A percentile compares a stretch with the other conserved stretches of the same genome.
Conservation (phyloP, 2,113 vertebrate species). For the Colistium nudipinnis region DNA sequence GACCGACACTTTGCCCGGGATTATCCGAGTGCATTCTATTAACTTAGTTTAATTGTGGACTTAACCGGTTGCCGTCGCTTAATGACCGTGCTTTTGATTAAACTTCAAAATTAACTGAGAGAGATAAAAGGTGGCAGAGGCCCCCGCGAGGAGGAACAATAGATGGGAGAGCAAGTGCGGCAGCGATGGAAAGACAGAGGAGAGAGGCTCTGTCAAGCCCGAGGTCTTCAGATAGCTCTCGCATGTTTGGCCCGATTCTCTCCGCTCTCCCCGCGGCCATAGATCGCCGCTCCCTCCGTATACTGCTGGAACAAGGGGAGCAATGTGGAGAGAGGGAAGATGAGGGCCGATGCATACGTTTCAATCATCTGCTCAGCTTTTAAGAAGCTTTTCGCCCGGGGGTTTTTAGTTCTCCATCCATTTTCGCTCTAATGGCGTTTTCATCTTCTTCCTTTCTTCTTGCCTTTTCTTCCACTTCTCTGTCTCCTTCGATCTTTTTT, state of each 20-base stretch:
- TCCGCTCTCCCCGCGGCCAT: conserved; percentile 31
- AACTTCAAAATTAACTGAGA: conserved; percentile 29
- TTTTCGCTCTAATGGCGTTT: conserved; percentile 64
- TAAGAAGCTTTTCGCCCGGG: conserved; percentile 57
- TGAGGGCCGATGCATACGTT: conserved; percentile 47
- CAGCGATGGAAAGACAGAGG: conserved; percentile 37
- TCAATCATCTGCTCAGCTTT: conserved; percentile 62
- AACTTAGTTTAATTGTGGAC: too few relatives aligned
- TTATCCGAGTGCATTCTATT: neutral
- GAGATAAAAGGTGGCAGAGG: conserved; percentile 33
- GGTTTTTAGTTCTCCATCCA: conserved; percentile 64
- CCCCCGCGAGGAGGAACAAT: conserved; percentile 20
- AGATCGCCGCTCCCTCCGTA: conserved; percentile 38
- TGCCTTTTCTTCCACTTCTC: conserved; percentile 60
- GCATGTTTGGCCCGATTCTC: conserved; percentile 52
- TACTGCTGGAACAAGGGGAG: conserved; percentile 49
- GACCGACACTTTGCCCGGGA: conserved; percentile 1
- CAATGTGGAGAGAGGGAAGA: conserved; percentile 29
- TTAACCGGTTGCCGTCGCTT: neutral
- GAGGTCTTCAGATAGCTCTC: conserved; percentile 53
- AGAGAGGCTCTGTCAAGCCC: conserved; percentile 53
- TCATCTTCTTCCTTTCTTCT: conserved; percentile 34
- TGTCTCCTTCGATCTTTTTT: conserved; percentile 34
- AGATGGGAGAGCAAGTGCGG: conserved; percentile 14
- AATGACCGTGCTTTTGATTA: conserved; percentile 37